Conservation (phyloP, 2,888 invertebrate genomes). For the Gerris lacustris region DNA sequence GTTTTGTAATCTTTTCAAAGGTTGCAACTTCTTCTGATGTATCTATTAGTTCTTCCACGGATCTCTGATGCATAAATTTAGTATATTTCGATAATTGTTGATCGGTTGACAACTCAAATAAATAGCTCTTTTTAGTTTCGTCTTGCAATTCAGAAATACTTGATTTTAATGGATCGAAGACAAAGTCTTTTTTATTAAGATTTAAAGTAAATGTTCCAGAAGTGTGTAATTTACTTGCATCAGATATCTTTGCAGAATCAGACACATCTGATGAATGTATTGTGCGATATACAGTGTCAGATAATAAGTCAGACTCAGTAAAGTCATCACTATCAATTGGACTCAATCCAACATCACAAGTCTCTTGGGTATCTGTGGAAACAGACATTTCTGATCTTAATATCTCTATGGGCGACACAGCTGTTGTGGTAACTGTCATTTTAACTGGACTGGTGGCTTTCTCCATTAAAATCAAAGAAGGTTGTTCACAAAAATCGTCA, state of each 20-base stretch:
- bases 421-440: constrained; percentile 38
- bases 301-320: not conserved
- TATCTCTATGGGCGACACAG: constrained; percentile 37
- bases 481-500: constrained; percentile 38
- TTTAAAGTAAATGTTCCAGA: constrained; percentile 11
- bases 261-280: not conserved
- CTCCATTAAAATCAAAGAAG: constrained; percentile 37
- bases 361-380: constrained; percentile 42
- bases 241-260: constrained; percentile 15
- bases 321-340: constrained; percentile 37
- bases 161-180: constrained; percentile 26
- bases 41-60: not conserved
- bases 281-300: not conserved
- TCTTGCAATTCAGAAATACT: not conserved
- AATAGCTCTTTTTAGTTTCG: not conserved
- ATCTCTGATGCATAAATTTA: not conserved
- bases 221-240: constrained; percentile 32
- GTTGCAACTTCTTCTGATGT: constrained; percentile 7
- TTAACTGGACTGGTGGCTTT: constrained; percentile 43
- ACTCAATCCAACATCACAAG: constrained; percentile 43
- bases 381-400: constrained; percentile 44
- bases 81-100: not conserved
- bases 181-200: constrained; percentile 20
- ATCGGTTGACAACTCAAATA: not conserved
- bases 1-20: not conserved